Percentiles rank a stretch among this genome's conserved stretches.
Evolutionary conservation across 1,140 invertebrate genomes (phyloP).

Genomic region (Onthophagus taurus): DNA sequence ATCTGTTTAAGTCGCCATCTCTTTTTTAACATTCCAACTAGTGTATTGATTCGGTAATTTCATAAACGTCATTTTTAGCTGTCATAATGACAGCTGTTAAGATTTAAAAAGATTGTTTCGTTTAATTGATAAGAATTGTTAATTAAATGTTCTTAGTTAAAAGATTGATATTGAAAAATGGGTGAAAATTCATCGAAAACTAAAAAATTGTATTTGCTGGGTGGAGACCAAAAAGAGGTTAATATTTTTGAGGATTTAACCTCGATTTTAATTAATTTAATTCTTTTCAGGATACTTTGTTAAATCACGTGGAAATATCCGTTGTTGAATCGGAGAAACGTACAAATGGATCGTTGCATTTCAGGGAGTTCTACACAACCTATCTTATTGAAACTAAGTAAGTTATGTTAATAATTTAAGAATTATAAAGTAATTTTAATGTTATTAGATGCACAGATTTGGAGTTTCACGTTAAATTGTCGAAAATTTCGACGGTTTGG

Average conservation of each 20-base stretch:
- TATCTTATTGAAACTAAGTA: conserved; percentile 78
- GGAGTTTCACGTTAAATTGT: conserved; percentile 52
- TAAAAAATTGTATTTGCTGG: conserved; percentile 9
- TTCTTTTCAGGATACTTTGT: conserved; percentile 51
- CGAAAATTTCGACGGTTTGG: conserved; percentile 62
- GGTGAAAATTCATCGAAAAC: conserved; percentile 9
- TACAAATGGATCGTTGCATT: conserved; percentile 65
- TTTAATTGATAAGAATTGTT: too few species aligned
- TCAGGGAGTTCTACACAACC: conserved; percentile 74
- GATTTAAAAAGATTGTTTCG: too few species aligned
- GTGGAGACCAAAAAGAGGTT: conserved; percentile 10
- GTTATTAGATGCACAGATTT: conserved; percentile 56
- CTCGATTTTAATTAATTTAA: neutral
- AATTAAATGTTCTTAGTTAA: too few species aligned
- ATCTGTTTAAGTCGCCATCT: too few species aligned
- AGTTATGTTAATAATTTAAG: conserved; percentile 30
- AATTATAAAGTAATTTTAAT: conserved; percentile 7
- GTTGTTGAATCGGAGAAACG: conserved; percentile 78
- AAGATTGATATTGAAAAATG: conserved; percentile 7
- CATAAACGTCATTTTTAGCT: too few species aligned
- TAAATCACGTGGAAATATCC: conserved; percentile 71
- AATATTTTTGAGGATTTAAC: neutral
- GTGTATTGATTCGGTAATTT: too few species aligned
- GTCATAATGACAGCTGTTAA: too few species aligned
- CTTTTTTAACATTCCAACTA: too few species aligned